phyloP scores from a whole-genome alignment of 37 sponge, comb jelly and placozoan species.

The Crambe crambe region DNA sequence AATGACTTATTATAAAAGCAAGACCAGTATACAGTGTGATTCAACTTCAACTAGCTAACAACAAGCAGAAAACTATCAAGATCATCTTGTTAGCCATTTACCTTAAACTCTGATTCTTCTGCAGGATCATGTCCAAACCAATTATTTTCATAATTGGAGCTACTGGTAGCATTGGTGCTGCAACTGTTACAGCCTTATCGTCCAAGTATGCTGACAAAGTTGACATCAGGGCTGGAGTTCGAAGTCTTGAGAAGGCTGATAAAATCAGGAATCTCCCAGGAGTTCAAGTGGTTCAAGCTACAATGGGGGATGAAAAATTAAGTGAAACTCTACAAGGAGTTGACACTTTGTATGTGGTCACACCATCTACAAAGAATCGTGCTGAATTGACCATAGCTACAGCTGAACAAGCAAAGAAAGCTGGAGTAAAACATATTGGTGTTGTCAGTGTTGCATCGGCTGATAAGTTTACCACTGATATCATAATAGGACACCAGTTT shows the following conservation, averaged over 20 bases:
- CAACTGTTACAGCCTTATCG: slow-evolving; percentile 46
- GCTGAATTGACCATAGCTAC: slow-evolving; percentile 43
- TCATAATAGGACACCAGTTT: slow-evolving; percentile 36
- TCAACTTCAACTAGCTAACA: too few species aligned
- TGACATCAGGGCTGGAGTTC: too few species aligned
- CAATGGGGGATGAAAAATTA: too few species aligned
- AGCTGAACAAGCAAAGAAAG: too few species aligned
- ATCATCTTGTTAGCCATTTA: too few species aligned
- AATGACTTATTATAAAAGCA: too few species aligned
- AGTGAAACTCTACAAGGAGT: slow-evolving; percentile 46
- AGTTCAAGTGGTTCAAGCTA: slow-evolving; percentile 50
- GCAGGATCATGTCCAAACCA: too few species aligned
- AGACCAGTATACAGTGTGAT: too few species aligned
- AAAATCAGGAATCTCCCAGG: slow-evolving; percentile 30
- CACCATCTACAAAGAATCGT: slow-evolving; percentile 48
- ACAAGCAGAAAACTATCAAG: too few species aligned
- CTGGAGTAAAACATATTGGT: too few species aligned
- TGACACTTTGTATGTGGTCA: slow-evolving; percentile 59
- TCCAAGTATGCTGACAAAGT: slow-evolving; percentile 53
- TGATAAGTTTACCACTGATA: slow-evolving; percentile 40
- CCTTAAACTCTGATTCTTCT: too few species aligned
- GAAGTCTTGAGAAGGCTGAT: slow-evolving; percentile 67
- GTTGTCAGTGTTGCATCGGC: slow-evolving; percentile 40
- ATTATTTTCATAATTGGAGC: too few species aligned
- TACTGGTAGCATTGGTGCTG: slow-evolving; percentile 55